Base-by-base conservation (phyloP, 2,888 invertebrate species). In the Liodrosophila aerea region DNA sequence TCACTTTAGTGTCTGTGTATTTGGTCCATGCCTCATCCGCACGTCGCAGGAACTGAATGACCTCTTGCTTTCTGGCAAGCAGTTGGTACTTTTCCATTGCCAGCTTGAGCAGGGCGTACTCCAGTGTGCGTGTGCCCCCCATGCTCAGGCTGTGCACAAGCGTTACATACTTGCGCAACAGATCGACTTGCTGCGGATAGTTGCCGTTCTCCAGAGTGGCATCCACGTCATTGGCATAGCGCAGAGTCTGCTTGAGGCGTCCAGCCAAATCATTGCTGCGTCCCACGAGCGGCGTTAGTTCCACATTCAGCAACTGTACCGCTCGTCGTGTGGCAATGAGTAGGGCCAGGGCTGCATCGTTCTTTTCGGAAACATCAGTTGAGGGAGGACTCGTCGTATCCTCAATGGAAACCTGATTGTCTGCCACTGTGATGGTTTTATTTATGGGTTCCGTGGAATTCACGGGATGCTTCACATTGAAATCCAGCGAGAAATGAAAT, bases 81-180 rank as follows among this genome's bases (percentile, higher is more conserved):
- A 87, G 33, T 27, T 61, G 54, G 36, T 76, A 63, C 41, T 85
- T 87, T 29, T 77, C 81, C 36, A 87, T 37, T 0, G 66, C 54
- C 47, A 87, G 44, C 46, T 83, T 85, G 12, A 87, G 65, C 8
- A 87, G 52, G 7, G 68, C 69, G 56, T 66, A 84, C 29, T 87
- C 87, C 22, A 87, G 39, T 2, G 69, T 71, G 2, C 75, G 75
- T 4, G 61, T 52, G 0, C 69, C 76, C 1, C 72, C 82, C 4
- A 73, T 50, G n/a, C 63, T 59, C 27, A 87, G 47, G 4, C 41
- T 44, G 5, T 82, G 68, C 4, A 85, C 77, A 1, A 87, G 56
- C 1, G 30, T 34, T 2, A 75, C 34, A 51, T 70, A 87, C 30
- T 73, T 71, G 29, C 73, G 76, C 40, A 86, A 50, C 29, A 77